Base-by-base conservation (phyloP, 2,113 vertebrate species). In the Odocoileus hemionus region DNA sequence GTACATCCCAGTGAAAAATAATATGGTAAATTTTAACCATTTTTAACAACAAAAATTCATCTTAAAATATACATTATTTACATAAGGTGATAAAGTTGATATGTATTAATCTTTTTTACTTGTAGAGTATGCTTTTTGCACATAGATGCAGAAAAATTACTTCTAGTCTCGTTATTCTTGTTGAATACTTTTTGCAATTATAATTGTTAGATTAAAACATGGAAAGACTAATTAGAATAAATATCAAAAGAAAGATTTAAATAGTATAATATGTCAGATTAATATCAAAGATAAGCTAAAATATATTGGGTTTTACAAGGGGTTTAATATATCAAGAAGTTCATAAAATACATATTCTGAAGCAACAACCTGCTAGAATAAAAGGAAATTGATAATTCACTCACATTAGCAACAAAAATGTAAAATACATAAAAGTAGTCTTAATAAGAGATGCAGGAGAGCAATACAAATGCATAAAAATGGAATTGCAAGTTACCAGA, bases 241-340 rank as follows among this genome's bases (percentile, higher is more conserved):
- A 96, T 95, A 79, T 58, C 93, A 52, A 89, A 76, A 89, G 14
- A 4, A n/a, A 26, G 9, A 90, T 89, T 94, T 30, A 64, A 95
- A 80, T 88, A 85, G 43, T 19, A 90, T 3, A 89, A 45, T 70
- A 50, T 84, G 45, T 64, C 47, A 74, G 89, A 64, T 87, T 94
- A 96, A 58, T 94, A 39, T 86, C 76, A 84, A 97, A 74, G 30
- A 82, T 58, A 86, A 70, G 23, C 50, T 92, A 95, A 86, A 96
- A 74, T 96, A 13, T 74, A 60, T 39, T 95, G 43, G 64, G 28
- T 82, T 86, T 91, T 91, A 57, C 43, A 88, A 70, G 33, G 9
- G 3, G 6, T 43, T 94, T 82, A 82, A 10, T 79, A 45, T 83
- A 33, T 67, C 14, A 78, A 52, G 13, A 84, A n/a, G 54, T 60